Evolutionary conservation across 1,140 invertebrate genomes (phyloP).

Genomic region (Drosophila triauraria): DNA sequence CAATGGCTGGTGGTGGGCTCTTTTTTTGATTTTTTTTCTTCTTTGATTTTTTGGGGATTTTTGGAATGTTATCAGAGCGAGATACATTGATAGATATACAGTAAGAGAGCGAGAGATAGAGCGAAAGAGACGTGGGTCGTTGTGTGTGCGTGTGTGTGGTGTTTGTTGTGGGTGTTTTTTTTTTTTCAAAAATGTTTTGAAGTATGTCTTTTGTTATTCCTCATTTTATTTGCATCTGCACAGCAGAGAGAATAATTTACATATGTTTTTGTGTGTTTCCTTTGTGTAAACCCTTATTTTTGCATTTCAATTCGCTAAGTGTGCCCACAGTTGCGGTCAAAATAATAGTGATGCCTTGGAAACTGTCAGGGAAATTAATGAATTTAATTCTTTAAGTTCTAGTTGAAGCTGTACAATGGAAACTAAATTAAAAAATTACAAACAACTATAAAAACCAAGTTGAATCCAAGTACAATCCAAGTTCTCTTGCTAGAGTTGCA

Average conservation of each 20-base stretch:
- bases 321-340: constrained; percentile 26
- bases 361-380: not conserved
- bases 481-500: not conserved
- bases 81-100: constrained; percentile 15
- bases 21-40: constrained; percentile 3
- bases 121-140: constrained; percentile 19
- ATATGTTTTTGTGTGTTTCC: constrained; percentile 27
- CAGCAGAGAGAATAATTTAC: constrained; percentile 68
- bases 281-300: constrained; percentile 25
- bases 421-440: not conserved
- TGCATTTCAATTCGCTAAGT: constrained; percentile 30
- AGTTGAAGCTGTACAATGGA: not conserved
- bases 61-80: constrained; percentile 16
- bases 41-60: constrained; percentile 1
- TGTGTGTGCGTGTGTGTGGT: constrained; percentile 14
- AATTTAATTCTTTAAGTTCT: not conserved
- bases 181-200: constrained; percentile 17
- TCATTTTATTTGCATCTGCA: constrained; percentile 76
- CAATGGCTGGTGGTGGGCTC: constrained; percentile 28
- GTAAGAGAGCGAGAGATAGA: constrained; percentile 13
- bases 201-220: constrained; percentile 10
- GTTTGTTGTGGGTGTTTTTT: constrained; percentile 3
- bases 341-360: constrained; percentile 25
- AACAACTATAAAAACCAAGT: not conserved
- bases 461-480: not conserved